Evolutionary conservation across 2,797 vertebrate species (phyloP).

Genomic region (Thaleichthys pacificus): DNA sequence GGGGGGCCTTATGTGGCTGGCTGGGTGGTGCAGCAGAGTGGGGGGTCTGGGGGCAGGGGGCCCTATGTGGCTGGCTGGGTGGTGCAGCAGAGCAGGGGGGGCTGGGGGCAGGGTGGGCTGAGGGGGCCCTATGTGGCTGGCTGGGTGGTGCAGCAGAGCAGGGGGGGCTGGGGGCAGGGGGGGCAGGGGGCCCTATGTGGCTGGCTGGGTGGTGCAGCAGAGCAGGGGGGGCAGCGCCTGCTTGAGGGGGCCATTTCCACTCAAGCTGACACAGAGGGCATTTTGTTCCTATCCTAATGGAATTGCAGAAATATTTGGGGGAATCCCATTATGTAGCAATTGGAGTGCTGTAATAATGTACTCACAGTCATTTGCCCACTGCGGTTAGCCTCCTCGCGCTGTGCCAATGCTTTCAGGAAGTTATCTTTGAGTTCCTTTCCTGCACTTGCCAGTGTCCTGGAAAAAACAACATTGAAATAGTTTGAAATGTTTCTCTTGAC

Average conservation of each 20-base stretch:
- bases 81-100: too few species aligned
- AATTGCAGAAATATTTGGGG: slow-evolving; percentile 71
- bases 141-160: background rate
- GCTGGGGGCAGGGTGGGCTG: too few species aligned
- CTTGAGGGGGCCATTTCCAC: slow-evolving; percentile 40
- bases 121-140: background rate
- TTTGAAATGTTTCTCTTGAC: slow-evolving; percentile 71
- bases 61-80: background rate
- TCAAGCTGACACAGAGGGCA: slow-evolving; percentile 68
- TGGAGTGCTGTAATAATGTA: slow-evolving; percentile 74
- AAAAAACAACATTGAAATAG: slow-evolving; percentile 74
- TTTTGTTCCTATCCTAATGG: slow-evolving; percentile 69
- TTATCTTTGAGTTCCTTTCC: slow-evolving; percentile 82
- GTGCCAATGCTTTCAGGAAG: slow-evolving; percentile 82
- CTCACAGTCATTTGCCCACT: slow-evolving; percentile 84
- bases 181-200: background rate
- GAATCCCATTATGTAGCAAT: slow-evolving; percentile 77
- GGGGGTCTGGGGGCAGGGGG: background rate
- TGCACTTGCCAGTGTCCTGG: slow-evolving; percentile 78
- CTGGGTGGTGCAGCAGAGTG: background rate
- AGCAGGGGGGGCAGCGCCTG: slow-evolving; percentile 2
- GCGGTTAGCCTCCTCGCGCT: slow-evolving; percentile 83
- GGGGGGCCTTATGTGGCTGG: too few species aligned
- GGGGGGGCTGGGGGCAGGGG: background rate
- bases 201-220: background rate